Base-by-base conservation (phyloP, 2,888 invertebrate genomes). In the Nycteola revayana region DNA sequence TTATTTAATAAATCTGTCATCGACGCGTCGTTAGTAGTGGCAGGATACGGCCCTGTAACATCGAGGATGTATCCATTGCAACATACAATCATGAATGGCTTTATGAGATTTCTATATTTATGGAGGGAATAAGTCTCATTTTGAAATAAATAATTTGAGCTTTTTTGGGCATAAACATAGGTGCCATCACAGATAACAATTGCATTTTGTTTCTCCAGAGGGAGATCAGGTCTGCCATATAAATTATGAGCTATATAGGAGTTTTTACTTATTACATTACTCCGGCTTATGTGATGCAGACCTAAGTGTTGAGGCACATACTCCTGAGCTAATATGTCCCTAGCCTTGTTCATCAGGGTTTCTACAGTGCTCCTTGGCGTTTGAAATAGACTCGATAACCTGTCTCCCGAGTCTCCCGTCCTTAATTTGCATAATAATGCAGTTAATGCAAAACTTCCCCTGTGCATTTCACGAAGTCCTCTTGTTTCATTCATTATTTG, bases 261-360 rank as follows among this genome's bases (percentile, higher is more conserved):
- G 18, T 33, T 36, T 35, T 25, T 35, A 9, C 1, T 35, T 4
- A 37, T 37, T 1, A 25, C 24, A 14, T 26, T 14, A 34, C 34
- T 34, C 7, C 34, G 24, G 34, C 24, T 28, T 20, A 34, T 28
- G 34, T 33, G 34, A 2, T 34, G 27, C 27, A 33, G 10, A 32
- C 18, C 32, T 10, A 27, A 36, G 32, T 32, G 22, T 11, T 36
- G 26, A 36, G 22, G 32, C 23, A 36, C 22, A 36, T 36, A 36
- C 18, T 32, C 36, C 7, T 36, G 36, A 26, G 37, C 25, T 33
- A 37, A 28, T 33, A 30, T 24, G 11, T 34, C 31, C 35, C 31
- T 43, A 22, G 40, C 32, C 28, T 31, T 25, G 18, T 25, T 18
- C 36, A 44, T 41, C 23, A 44, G 14, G 8, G 41, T 44, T 32